Evolutionary conservation across 1,140 invertebrate genomes (phyloP).

Genomic region (Pseudomyrmex gracilis): DNA sequence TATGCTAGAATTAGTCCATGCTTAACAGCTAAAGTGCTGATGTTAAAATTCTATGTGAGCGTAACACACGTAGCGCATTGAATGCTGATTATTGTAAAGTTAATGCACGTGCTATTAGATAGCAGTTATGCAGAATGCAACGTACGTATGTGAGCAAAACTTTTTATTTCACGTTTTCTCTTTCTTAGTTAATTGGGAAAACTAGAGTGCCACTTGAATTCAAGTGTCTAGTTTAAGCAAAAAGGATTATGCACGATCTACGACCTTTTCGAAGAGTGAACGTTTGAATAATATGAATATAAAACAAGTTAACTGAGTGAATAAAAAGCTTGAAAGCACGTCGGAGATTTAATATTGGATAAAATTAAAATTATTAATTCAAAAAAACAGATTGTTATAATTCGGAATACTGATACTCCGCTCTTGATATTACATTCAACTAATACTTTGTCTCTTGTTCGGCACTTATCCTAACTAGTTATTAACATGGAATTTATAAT

Average conservation of each 20-base stretch:
- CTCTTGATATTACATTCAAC: not conserved
- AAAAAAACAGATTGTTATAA: constrained; percentile 24
- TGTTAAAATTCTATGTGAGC: not conserved
- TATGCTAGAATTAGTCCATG: not conserved
- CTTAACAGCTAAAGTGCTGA: not conserved
- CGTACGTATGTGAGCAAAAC: not conserved
- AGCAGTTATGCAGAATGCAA: not conserved
- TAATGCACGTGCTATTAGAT: not conserved
- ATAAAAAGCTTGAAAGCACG: constrained; percentile 22
- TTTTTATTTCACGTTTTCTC: not conserved
- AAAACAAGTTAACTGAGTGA: constrained; percentile 8
- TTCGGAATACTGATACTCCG: not conserved
- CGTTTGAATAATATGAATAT: constrained; percentile 54
- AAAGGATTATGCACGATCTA: constrained; percentile 18
- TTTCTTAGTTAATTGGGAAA: constrained; percentile 29
- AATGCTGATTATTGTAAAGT: constrained; percentile 12
- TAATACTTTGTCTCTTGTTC: not conserved
- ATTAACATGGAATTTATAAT: not conserved
- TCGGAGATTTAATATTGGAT: constrained; percentile 30
- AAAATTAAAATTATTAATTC: constrained; percentile 45
- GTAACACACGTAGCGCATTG: not conserved
- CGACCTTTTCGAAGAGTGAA: not conserved
- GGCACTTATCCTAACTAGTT: not conserved
- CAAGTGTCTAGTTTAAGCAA: constrained; percentile 1
- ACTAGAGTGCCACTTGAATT: not conserved